Conservation (phyloP, 30 jellyfish, hydroid and myxozoan genomes). For the Morbakka virulenta region DNA sequence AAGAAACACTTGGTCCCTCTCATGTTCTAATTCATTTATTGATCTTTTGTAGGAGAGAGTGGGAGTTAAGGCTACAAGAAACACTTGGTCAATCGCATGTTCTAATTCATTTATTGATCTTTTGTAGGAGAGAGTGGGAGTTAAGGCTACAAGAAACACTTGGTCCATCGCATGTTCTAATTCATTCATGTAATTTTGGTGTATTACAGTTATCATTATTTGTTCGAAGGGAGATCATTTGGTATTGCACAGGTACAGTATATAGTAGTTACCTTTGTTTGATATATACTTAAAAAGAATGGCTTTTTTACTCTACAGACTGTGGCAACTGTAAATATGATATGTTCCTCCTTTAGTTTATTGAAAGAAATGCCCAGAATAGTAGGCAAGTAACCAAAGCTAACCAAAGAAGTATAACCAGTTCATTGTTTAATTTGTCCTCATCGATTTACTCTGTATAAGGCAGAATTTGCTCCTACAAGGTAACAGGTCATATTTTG, state of each 20-base stretch:
- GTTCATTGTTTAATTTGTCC: no score
- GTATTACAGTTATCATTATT: constrained; percentile 85
- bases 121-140: constrained; percentile 99
- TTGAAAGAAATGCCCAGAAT: no score
- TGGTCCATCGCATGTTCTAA: constrained; percentile 96
- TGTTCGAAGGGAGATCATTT: constrained; percentile 94
- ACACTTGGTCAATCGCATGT: constrained; percentile 98
- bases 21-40: constrained; percentile 93
- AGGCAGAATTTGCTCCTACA: no score
- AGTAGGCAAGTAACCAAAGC: no score
- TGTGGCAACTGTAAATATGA: no score
- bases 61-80: constrained; percentile 97
- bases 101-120: constrained; percentile 85
- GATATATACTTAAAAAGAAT: no score
- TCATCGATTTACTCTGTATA: no score
- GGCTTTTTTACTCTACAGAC: no score
- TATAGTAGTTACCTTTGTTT: neutral
- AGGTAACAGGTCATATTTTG: no score
- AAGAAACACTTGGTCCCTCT: constrained; percentile 99
- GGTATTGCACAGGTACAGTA: constrained; percentile 96
- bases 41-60: constrained; percentile 90
- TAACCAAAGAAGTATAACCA: no score
- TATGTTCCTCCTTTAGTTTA: no score
- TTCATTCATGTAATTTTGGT: constrained; percentile 96
- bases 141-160: constrained; percentile 92